A percentile compares a stretch with the other conserved stretches of the same genome.
Conservation (phyloP, 2,113 vertebrate genomes). For the Pteronura brasiliensis region DNA sequence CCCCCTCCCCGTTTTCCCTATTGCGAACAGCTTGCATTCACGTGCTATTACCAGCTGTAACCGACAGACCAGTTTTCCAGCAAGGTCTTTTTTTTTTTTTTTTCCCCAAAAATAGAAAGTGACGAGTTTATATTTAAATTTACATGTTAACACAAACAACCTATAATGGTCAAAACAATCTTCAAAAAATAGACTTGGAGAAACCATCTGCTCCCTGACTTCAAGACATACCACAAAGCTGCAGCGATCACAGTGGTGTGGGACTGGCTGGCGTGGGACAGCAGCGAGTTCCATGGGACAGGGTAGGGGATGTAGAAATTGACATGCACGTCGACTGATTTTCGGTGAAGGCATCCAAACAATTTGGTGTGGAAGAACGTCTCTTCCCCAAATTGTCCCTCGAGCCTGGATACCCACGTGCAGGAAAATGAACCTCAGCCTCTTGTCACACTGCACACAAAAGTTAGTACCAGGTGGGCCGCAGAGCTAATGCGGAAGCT, state of each 20-base stretch:
- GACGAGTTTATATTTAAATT: background rate
- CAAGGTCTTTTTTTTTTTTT: background rate
- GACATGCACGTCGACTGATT: background rate
- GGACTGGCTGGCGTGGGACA: background rate
- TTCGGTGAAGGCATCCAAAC: background rate
- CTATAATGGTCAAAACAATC: background rate
- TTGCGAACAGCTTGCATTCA: background rate
- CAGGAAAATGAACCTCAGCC: background rate
- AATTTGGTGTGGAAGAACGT: background rate
- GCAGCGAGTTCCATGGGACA: background rate
- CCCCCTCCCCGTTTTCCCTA: background rate
- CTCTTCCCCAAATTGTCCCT: background rate
- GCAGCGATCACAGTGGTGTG: background rate
- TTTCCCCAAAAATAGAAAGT: background rate
- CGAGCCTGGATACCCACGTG: background rate
- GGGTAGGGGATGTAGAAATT: background rate
- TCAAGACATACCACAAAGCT: background rate
- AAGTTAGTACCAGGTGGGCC: background rate
- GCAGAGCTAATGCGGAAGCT: background rate
- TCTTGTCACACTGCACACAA: background rate
- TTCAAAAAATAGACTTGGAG: background rate
- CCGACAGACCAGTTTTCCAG: background rate
- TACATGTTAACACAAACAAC: background rate
- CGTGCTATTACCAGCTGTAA: background rate
- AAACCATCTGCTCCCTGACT: background rate